Evolutionary conservation across 2,888 invertebrate species (phyloP).

Genomic region (Leptinotarsa rubiginosa): DNA sequence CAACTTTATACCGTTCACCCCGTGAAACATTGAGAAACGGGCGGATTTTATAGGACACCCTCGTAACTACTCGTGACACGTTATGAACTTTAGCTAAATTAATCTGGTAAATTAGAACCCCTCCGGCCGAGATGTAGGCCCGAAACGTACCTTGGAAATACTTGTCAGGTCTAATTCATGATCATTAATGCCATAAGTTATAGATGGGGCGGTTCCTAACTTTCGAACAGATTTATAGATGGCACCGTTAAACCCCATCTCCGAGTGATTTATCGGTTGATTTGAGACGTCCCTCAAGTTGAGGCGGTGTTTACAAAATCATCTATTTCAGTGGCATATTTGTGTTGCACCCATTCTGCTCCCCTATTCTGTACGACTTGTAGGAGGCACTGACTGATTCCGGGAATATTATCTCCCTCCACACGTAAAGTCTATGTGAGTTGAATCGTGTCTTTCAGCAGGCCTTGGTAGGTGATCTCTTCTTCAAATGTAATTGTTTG

Average conservation of each 20-base stretch:
- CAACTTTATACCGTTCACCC: no score
- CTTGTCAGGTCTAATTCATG: slow-evolving; percentile 3
- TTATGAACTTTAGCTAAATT: slow-evolving; percentile 18
- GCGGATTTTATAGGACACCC: not conserved
- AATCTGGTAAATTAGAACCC: slow-evolving; percentile 13
- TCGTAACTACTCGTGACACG: slow-evolving; percentile 12
- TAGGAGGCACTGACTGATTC: no score
- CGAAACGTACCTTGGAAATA: slow-evolving; percentile 4
- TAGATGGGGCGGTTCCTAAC: not conserved
- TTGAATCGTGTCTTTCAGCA: no score
- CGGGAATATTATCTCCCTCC: no score
- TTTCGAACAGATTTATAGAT: slow-evolving; percentile 5
- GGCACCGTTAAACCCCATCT: not conserved
- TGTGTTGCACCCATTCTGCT: no score
- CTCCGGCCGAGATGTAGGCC: not conserved
- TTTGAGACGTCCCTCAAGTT: not conserved
- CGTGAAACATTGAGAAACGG: not conserved
- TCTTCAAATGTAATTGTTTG: no score
- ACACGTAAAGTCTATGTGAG: no score
- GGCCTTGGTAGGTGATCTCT: no score
- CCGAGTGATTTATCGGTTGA: not conserved
- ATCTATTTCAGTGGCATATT: no score
- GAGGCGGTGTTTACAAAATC: no score
- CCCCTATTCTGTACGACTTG: no score
- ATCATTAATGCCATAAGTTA: not conserved